These are phyloP conservation scores for Mycetomoellerius zeteki DNA, from an alignment of 1,140 invertebrate genomes.

Conservation along the genomic window DNA sequence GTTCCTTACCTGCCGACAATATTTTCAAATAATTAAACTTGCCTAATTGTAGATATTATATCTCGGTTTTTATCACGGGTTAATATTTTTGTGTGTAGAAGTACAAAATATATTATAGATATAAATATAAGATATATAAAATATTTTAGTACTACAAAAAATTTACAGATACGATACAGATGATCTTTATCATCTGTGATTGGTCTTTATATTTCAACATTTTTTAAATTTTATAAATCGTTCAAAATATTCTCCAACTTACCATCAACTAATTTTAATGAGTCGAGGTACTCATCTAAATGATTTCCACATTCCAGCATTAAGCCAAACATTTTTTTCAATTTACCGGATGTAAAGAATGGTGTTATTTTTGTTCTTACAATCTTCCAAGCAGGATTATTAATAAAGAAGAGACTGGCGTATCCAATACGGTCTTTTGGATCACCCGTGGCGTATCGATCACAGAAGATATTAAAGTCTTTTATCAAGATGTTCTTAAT, in stretches of 20 bases:
- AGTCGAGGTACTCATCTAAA: slow-evolving; percentile 79
- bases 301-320: slow-evolving; percentile 83
- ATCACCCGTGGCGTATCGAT: slow-evolving; percentile 74
- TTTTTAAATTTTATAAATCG: neutral
- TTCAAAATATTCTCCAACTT: neutral
- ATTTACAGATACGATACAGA: neutral
- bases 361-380: slow-evolving; percentile 84
- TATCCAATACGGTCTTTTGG: slow-evolving; percentile 74
- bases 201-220: neutral
- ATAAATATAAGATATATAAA: too few species aligned
- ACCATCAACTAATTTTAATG: slow-evolving; percentile 70
- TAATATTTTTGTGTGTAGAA: neutral
- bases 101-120: neutral
- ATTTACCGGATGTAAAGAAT: slow-evolving; percentile 83
- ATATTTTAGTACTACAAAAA: neutral
- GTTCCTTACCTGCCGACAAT: slow-evolving; percentile 57
- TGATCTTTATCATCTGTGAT: too few species aligned
- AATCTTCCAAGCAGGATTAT: slow-evolving; percentile 82
- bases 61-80: neutral
- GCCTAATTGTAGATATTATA: neutral
- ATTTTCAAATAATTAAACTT: neutral
- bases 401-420: slow-evolving; percentile 78
- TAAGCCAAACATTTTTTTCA: slow-evolving; percentile 85
- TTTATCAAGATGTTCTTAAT: slow-evolving; percentile 85
- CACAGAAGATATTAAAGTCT: slow-evolving; percentile 85